A percentile compares a stretch with the other conserved stretches of the same genome.
phyloP scores from a whole-genome alignment of 2,113 vertebrate genomes.

The Lycocorax pyrrhopterus region DNA sequence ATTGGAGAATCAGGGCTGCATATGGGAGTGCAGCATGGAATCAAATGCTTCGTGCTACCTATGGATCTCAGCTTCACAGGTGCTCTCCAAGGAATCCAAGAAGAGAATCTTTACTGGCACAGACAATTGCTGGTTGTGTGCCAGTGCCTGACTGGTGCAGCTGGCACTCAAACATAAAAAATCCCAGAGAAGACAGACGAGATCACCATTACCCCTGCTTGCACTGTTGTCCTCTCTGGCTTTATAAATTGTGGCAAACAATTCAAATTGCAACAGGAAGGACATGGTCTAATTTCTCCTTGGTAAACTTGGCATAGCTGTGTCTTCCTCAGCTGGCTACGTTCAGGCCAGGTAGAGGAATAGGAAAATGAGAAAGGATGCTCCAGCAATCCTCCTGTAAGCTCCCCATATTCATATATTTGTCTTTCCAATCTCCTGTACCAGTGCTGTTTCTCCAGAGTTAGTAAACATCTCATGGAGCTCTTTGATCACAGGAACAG shows the following conservation, averaged over 20 bases:
- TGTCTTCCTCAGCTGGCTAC: background rate
- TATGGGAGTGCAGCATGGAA: background rate
- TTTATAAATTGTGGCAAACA: background rate
- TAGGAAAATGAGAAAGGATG: background rate
- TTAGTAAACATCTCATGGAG: background rate
- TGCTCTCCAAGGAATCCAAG: background rate
- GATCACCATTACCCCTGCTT: background rate
- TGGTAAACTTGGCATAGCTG: background rate
- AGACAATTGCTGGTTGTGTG: background rate
- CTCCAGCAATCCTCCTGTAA: background rate
- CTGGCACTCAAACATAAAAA: background rate
- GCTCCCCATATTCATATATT: background rate
- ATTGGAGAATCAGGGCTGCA: background rate
- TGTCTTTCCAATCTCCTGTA: background rate
- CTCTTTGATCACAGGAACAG: background rate
- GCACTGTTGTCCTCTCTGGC: background rate
- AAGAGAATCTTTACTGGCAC: background rate
- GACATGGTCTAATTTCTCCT: background rate
- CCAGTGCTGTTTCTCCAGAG: background rate
- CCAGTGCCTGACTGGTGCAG: background rate
- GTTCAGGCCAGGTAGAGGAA: background rate
- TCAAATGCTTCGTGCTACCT: background rate
- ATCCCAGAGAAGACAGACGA: background rate
- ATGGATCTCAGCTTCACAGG: background rate
- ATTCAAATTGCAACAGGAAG: background rate